Evolutionary conservation across 92 coral and sea anemone genomes (phyloP).

Genomic region (Paramuricea clavata): DNA sequence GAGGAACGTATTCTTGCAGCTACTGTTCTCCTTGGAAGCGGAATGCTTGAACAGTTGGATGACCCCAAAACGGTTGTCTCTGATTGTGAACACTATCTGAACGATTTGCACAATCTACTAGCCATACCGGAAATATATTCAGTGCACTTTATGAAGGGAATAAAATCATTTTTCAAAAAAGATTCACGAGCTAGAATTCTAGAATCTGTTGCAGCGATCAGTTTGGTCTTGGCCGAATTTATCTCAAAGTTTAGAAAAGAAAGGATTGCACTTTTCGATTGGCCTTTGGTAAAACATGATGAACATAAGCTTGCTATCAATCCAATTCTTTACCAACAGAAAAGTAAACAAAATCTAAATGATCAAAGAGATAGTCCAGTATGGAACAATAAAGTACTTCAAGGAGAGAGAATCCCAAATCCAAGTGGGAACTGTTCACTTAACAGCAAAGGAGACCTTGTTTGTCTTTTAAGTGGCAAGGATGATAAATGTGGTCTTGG

Average conservation of each 20-base stretch:
- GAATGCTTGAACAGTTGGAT: background rate
- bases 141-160: background rate
- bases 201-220: background rate
- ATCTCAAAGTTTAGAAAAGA: too few relatives aligned
- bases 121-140: background rate
- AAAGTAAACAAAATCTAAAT: too few relatives aligned
- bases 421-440: too few relatives aligned
- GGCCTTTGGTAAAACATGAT: background rate
- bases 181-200: background rate
- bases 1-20: background rate
- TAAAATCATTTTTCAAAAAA: background rate
- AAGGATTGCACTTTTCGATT: background rate
- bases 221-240: background rate
- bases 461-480: background rate
- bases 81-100: background rate
- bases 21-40: background rate
- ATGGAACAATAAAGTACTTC: background rate
- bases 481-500: background rate
- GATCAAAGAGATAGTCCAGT: background rate
- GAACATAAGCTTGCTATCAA: too few relatives aligned
- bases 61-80: background rate
- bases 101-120: background rate
- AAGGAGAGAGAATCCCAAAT: background rate
- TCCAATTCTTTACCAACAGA: background rate
- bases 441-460: background rate